Percentiles rank a stretch among this genome's conserved stretches.
Conservation (phyloP, 2,888 invertebrate genomes). For the Tillus elongatus region DNA sequence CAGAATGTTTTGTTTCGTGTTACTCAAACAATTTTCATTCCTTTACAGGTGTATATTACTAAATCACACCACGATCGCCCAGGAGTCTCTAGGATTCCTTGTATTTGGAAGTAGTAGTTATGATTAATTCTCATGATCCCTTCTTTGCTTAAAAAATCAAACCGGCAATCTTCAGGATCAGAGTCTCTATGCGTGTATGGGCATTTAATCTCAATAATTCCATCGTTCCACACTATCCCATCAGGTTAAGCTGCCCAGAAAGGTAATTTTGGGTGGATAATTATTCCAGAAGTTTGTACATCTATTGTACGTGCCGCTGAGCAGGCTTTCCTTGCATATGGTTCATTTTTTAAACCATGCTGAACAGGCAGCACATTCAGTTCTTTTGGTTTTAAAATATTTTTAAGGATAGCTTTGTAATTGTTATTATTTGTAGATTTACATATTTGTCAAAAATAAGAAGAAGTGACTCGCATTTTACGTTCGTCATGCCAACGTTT, state of each 20-base stretch:
- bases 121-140: neutral
- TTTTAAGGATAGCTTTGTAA: neutral
- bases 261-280: neutral
- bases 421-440: neutral
- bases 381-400: neutral
- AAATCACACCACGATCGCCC: slow-evolving; percentile 7
- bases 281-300: slow-evolving; percentile 5
- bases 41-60: slow-evolving; percentile 6
- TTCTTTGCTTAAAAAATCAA: slow-evolving; percentile 5
- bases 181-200: slow-evolving; percentile 4
- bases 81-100: slow-evolving; percentile 4
- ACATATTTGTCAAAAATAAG: slow-evolving; percentile 7
- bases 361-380: neutral
- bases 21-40: neutral
- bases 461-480: slow-evolving; percentile 3
- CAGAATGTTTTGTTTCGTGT: neutral
- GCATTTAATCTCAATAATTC: slow-evolving; percentile 9
- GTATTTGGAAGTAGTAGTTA: slow-evolving; percentile 7
- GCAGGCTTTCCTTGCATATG: slow-evolving; percentile 1
- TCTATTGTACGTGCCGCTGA: neutral
- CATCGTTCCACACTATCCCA: slow-evolving; percentile 4
- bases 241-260: slow-evolving; percentile 7
- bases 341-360: slow-evolving; percentile 6
- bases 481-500: slow-evolving; percentile 5
- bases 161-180: neutral